Base-by-base conservation (phyloP, 2,113 vertebrate species). In the Tetrao urogallus region DNA sequence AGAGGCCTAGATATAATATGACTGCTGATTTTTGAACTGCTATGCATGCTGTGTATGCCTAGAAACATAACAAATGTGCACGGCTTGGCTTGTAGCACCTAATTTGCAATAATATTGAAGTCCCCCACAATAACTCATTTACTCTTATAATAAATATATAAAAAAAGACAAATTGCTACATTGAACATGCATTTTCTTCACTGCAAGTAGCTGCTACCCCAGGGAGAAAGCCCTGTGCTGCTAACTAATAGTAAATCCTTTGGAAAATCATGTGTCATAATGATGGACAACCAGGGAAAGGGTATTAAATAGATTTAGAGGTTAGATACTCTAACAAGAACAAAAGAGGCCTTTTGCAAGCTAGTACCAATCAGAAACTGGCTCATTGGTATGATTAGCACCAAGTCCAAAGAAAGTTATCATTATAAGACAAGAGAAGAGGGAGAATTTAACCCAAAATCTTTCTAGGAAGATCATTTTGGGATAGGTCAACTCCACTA, bases 81-180 rank as follows among this genome's bases (percentile, higher is more conserved):
- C 81, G 36, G 97, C 97, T 97, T 97, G 88, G 57, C 95, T 94
- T 96, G 96, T 95, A 94, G 97, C 97, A 97, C 96, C 98, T 98
- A 98, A 98, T 98, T 98, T 98, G 97, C 97, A 97, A 98, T 98
- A 98, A 98, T 98, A 98, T 98, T 97, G 97, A 97, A 98, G 97
- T 97, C 97, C 96, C 95, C 95, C 97, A 98, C 97, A 98, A 98
- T 98, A 98, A 98, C 98, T 98, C 97, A 98, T 98, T 98, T 98
- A 97, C 97, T 98, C 97, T 98, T 97, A 98, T 98, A 98, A 98
- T 98, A 98, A 98, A 98, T 98, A 98, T 98, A 98, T 98, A 98
- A 98, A 98, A 97, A 98, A 98, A 98, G 98, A 98, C 98, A 98
- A 98, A 98, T 99, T 98, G 98, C 98, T 98, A 97, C 97, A 98